Base-by-base conservation (phyloP, 1,140 invertebrate species). In the Pseudachorutes palmiensis region DNA sequence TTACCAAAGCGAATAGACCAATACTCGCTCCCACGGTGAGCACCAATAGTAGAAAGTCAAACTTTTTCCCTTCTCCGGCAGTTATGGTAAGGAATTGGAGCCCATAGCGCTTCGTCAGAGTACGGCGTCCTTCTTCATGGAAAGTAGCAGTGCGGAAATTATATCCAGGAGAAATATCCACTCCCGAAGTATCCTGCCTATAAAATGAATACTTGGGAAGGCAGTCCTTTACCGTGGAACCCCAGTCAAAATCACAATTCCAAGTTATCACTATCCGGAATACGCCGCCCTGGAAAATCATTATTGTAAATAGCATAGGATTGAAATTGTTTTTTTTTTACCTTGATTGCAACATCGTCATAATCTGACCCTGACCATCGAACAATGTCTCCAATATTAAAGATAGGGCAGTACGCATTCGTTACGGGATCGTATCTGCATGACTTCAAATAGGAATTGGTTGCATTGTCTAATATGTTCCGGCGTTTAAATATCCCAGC, bases 201-300 rank as follows among this genome's bases (percentile, higher is more conserved):
- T 71, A 24, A 70, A 84, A 84, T 2, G 65, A 74, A 72, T 84
- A 84, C 55, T 75, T 75, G 2, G 83, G 83, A 36, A 78, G 67
- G 70, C 83, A 84, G 1, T 79, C 70, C 2, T 74, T 68, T 30
- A 73, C 67, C 1, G 64, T 30, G 5, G 26, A 26, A 61, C 77
- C 74, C 60, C 75, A 76, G 76, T 84, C 83, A 48, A 84, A 75
- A 71, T 84, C 79, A 75, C 83, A 84, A 61, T 80, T 74, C 83
- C 83, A 84, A 32, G 76, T 71, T 26, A 84, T 82, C n/a, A 75
- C 66, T 14, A 84, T 77, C 49, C 76, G 75, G 64, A 84, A 78
- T 12, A 84, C 78, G 41, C 78, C 83, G 67, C 83, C 82, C 77
- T 76, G 61, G 0, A 70, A 57, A 55, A 64, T 22, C 22, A 36